A percentile compares a stretch with the other conserved stretches of the same genome.
Evolutionary conservation across 1,140 invertebrate species (phyloP).

Genomic region (Danaus plexippus): DNA sequence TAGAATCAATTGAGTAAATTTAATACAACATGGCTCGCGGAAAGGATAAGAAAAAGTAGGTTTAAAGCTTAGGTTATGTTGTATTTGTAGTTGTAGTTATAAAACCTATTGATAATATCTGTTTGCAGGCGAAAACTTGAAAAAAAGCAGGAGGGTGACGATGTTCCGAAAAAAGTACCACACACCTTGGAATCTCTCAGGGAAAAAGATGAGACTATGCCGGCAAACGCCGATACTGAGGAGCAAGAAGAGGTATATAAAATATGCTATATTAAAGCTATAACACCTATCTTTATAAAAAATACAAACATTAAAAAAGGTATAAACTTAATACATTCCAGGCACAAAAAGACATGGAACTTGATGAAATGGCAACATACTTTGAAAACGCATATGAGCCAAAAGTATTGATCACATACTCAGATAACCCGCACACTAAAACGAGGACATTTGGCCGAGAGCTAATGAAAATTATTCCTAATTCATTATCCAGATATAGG

Average conservation of each 20-base stretch:
- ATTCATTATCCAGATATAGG: conserved; percentile 76
- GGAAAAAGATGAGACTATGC: conserved; percentile 92
- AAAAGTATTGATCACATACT: conserved; percentile 95
- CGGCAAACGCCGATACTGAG: conserved; percentile 83
- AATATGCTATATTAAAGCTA: too few species aligned
- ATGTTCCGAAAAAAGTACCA: conserved; percentile 73
- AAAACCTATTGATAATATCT: too few species aligned
- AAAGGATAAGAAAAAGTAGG: conserved; percentile 66
- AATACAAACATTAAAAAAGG: background rate
- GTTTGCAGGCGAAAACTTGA: conserved; percentile 57
- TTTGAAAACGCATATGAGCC: conserved; percentile 90
- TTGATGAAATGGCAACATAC: conserved; percentile 92
- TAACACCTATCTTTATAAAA: conserved; percentile 13
- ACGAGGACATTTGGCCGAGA: conserved; percentile 95
- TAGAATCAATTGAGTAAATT: too few species aligned
- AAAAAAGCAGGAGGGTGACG: conserved; percentile 63
- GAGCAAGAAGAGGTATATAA: conserved; percentile 83
- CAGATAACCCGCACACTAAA: conserved; percentile 91
- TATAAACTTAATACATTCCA: conserved; percentile 27
- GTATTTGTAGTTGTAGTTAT: conserved; percentile 11
- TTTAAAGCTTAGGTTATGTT: conserved; percentile 35
- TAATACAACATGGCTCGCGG: conserved; percentile 53
- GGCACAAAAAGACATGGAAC: conserved; percentile 81
- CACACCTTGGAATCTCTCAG: conserved; percentile 94
- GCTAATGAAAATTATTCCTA: conserved; percentile 91